These are phyloP conservation scores for Phrynocephalus vlangalii DNA, from an alignment of 2,797 vertebrate species.

Conservation along the genomic window DNA sequence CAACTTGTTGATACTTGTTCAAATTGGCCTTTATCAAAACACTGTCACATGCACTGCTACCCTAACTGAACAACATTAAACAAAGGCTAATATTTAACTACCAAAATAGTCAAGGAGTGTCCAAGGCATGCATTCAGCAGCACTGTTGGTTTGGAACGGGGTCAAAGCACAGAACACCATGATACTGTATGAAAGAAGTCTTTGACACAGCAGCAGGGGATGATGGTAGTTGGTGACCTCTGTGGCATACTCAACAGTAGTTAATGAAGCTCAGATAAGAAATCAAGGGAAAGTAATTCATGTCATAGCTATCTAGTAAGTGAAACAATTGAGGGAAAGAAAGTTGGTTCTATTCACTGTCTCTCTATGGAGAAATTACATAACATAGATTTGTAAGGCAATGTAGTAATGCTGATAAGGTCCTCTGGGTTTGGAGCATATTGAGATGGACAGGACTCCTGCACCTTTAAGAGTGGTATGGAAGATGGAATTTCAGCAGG, in stretches of 20 bases:
- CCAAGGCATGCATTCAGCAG: constrained; percentile 1
- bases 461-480: background rate
- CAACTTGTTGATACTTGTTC: background rate
- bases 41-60: background rate
- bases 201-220: background rate
- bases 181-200: background rate
- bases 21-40: background rate
- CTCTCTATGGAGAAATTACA: background rate
- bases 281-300: background rate
- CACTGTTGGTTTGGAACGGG: background rate
- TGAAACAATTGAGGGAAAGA: background rate
- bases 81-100: constrained; percentile 21
- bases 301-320: background rate
- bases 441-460: background rate
- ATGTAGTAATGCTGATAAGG: background rate
- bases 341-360: background rate
- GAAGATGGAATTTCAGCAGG: background rate
- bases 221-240: background rate
- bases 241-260: background rate
- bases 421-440: background rate
- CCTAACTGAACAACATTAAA: background rate
- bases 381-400: background rate
- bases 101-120: background rate
- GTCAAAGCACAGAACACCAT: background rate
- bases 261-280: background rate